Evolutionary conservation across 2,888 invertebrate species (phyloP), one percentile per base, ranked within the genome.

Genomic region (Dysmachus trigonus): DNA sequence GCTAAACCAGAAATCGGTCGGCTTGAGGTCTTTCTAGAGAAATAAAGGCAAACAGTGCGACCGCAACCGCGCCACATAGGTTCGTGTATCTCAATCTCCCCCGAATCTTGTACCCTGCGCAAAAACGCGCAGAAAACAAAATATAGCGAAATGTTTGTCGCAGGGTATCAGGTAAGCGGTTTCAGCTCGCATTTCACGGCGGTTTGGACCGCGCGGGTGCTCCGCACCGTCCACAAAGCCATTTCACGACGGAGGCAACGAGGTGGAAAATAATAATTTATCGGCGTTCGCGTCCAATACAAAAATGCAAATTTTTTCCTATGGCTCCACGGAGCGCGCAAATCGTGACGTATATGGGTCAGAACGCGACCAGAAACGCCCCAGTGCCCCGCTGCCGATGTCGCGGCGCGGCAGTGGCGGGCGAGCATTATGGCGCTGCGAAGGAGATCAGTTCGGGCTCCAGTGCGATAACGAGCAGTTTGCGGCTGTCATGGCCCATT

Each of bases 281-380:
- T 77, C 77, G 77, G 22, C 27, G n/a, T 76, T 76, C 41, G 30
- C 22, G 77, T 77, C 30, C 27, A 22, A 62, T 22, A 38, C 7
- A 77, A 77, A 77, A 77, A 77, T 77, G 77, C n/a, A 77, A 77
- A 77, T 76, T 76, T 76, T 76, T 47, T 41, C 77, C 62, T 30
- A n/a, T 8, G 15, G 51, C 30, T 30, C 47, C 47, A 30, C 30
- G 6, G 27, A 41, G 27, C 47, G 30, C 41, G 30, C 77, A n/a
- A 41, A 77, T 41, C 77, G 77, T 77, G 77, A 77, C 77, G 77
- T 77, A 77, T 77, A 13, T 77, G 77, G 77, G 77, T 77, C 77
- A 77, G 47, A 73, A 15, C 47, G 47, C 41, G 77, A 77, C 22
- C 30, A 41, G 77, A 77, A 77, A 41, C 77, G 77, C 77, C 77